Evolutionary conservation across 2,113 vertebrate genomes (phyloP), one percentile per base, ranked within the genome.

Genomic region (Hemichromis elongatus): DNA sequence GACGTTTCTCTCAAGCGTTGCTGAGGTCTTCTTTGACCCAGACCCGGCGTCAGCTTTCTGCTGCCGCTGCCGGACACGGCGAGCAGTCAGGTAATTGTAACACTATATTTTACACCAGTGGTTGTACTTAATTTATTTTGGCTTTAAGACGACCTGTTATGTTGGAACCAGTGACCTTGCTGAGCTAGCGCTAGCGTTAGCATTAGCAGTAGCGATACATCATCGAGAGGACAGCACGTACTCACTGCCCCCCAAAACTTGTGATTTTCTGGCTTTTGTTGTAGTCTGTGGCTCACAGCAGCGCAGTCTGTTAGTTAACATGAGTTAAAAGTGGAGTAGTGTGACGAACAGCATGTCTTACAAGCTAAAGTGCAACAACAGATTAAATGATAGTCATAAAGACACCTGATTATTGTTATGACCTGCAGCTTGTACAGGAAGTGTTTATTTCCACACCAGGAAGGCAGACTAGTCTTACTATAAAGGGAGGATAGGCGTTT

Each of bases 11-110:
- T n/a, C 84, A 82, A 13, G n/a, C 47, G 1, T 42, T 96, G 70
- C 70, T 93, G 7, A 86, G 94, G 86, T 92, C 92, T 56, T 54
- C 84, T 35, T 7, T 89, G 84, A 70, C 78, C 54, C 96, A 95
- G 55, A 86, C 55, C 35, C 93, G 92, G 66, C 94, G 96, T 5
- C 95, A 95, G 82, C 88, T 95, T 2, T 95, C 96, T 35, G 95
- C 95, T 12, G 80, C 86, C 5, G 86, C 78, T 4, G 89, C 79
- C 8, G 90, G 40, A 33, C 95, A 94, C 11, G 93, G 87, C 68
- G 92, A 91, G 12, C 68, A 96, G 1, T 16, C 93, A 13, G 90
- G 96, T 96, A 80, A 77, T 4, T 54, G 2, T 19, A 8, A 0
- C 7, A 1, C 2, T 1, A 7, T 1, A 1, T 26, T 26, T 3